Base-by-base conservation (phyloP, 2,888 invertebrate genomes). In the Orchesella flavescens region DNA sequence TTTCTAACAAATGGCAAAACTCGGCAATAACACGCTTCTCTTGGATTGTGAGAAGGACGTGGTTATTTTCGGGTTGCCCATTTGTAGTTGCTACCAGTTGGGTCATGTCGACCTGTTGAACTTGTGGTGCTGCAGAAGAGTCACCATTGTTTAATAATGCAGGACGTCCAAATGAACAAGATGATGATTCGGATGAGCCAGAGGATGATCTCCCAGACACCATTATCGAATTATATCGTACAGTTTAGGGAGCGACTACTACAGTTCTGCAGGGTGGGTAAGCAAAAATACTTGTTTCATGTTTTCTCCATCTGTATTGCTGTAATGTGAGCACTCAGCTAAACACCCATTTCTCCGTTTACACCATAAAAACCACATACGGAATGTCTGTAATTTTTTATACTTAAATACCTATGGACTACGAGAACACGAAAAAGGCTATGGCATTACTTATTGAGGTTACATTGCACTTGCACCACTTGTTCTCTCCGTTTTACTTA, bases 1-100 rank as follows among this genome's bases (percentile, higher is more conserved):
- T 98, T 90, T 98, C 98, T 86, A 98, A 93, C 89, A 98, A 93
- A 91, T 98, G 97, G 91, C 96, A 96, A 91, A 98, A 98, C 91
- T 98, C 98, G 90, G 96, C 94, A 88, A 98, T 96, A 90, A 97
- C 94, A 93, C 96, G 96, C 90, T 96, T 92, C 91, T 96, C 96
- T 91, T 95, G 84, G 3, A 81, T 53, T 43, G 81, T 84, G 17
- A 84, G 55, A 53, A 84, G 44, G 17, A 84, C 68, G 13, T 75
- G 75, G 53, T 84, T 83, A 61, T 77, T 78, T 17, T 83, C 83
- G 0, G 68, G 55, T 5, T 66, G 78, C 2, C 78, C 76, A 72
- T 82, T 82, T 9, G 81, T 61, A 15, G 81, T 46, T 43, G 63
- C 44, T 23, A 69, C 76, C 7, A 76, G 53, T 17, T 76, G 71